Conservation (phyloP, 2,797 vertebrate species). For the Phalloptychus januarius region DNA sequence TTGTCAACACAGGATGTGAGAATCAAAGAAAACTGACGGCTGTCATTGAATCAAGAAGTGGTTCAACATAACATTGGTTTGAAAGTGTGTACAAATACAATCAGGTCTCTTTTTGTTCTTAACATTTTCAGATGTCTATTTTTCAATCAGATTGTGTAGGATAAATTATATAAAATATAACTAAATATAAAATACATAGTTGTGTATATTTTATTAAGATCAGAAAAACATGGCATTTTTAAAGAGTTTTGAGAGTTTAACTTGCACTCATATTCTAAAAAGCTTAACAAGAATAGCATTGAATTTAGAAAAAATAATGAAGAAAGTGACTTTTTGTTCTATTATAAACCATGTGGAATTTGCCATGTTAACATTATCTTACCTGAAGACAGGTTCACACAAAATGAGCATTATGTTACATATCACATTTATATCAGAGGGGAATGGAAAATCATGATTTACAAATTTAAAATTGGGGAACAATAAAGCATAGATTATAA, state of each 20-base stretch:
- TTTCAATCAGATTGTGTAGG: background rate
- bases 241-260: background rate
- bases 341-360: background rate
- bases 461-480: background rate
- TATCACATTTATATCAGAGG: background rate
- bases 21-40: background rate
- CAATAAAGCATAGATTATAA: background rate
- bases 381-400: background rate
- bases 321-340: background rate
- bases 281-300: background rate
- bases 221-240: background rate
- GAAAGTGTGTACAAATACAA: background rate
- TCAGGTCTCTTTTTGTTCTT: background rate
- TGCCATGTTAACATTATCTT: background rate
- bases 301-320: background rate
- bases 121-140: background rate
- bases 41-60: background rate
- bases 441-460: background rate
- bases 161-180: background rate
- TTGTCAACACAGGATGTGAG: background rate
- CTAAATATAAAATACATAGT: background rate
- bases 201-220: background rate
- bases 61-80: background rate
- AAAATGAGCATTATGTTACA: background rate
- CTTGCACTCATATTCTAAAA: background rate